These are phyloP conservation scores for Calameuta idolon DNA, from an alignment of 2,888 invertebrate genomes.

Conservation along the genomic window DNA sequence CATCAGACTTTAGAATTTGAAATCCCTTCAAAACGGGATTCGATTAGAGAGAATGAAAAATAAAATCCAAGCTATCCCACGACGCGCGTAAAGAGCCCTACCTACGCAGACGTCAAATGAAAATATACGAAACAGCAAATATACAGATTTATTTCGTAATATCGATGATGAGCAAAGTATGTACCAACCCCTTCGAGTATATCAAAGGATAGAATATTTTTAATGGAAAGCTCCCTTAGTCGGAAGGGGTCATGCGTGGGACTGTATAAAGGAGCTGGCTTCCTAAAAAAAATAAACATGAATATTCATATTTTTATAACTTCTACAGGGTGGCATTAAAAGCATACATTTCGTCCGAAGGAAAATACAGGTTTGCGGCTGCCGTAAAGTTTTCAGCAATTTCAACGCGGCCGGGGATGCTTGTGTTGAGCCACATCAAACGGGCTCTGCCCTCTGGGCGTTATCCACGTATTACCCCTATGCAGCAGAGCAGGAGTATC, in stretches of 20 bases:
- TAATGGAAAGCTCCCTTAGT: slow-evolving; percentile 37
- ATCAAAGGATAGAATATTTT: slow-evolving; percentile 51
- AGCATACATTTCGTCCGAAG: slow-evolving; percentile 29
- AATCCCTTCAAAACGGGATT: not conserved
- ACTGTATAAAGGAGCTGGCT: slow-evolving; percentile 41
- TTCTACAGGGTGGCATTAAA: slow-evolving; percentile 32
- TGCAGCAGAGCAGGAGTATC: not conserved
- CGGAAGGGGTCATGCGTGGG: slow-evolving; percentile 27
- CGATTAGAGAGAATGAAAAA: not conserved
- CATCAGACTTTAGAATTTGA: not conserved
- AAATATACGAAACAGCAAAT: not conserved
- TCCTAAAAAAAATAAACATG: slow-evolving; percentile 46
- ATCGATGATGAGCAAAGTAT: slow-evolving; percentile 41
- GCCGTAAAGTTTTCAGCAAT: slow-evolving; percentile 44
- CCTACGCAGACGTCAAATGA: not conserved
- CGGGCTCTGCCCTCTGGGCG: slow-evolving; percentile 35
- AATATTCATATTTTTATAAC: slow-evolving; percentile 51
- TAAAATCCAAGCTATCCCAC: not conserved
- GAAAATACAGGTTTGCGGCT: slow-evolving; percentile 27
- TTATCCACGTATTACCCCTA: slow-evolving; percentile 35
- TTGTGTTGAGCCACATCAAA: slow-evolving; percentile 45
- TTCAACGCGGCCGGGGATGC: slow-evolving; percentile 35
- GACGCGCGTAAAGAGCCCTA: not conserved
- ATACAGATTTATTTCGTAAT: slow-evolving; percentile 29
- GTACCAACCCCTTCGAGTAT: slow-evolving; percentile 44